Conservation (phyloP, 1,140 invertebrate genomes). For the Metopolophium dirhodum region DNA sequence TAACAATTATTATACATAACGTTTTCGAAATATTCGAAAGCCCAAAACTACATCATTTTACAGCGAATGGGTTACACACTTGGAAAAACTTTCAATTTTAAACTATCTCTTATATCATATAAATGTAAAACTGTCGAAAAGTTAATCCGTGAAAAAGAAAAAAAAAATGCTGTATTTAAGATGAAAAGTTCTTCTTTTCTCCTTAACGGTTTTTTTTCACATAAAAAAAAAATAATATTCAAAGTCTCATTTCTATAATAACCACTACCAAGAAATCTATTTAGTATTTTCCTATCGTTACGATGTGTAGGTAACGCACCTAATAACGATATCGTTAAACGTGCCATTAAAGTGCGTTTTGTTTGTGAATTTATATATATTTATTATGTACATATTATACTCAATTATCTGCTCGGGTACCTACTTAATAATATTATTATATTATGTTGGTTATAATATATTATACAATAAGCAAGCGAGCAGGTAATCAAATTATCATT, state of each 20-base stretch:
- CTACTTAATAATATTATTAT: neutral
- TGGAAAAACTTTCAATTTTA: neutral
- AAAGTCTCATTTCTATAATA: neutral
- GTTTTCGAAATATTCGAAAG: neutral
- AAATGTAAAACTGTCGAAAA: constrained; percentile 25
- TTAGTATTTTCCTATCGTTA: neutral
- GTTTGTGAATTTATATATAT: neutral
- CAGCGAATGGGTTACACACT: neutral
- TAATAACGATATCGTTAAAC: no score
- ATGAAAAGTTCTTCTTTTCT: neutral
- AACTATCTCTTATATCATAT: neutral
- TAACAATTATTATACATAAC: neutral
- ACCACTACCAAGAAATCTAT: neutral
- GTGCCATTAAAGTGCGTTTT: neutral
- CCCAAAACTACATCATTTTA: neutral
- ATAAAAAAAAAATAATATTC: no score
- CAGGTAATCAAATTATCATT: neutral
- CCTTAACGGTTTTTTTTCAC: no score
- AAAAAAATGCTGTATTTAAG: neutral
- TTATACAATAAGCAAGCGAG: neutral
- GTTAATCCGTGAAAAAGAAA: neutral
- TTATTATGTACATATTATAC: no score
- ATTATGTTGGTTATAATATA: neutral
- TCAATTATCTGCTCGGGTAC: neutral
- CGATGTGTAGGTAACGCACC: no score